These are phyloP conservation scores for Paramuricea clavata DNA, from an alignment of 92 coral and sea anemone species.

Conservation along the genomic window DNA sequence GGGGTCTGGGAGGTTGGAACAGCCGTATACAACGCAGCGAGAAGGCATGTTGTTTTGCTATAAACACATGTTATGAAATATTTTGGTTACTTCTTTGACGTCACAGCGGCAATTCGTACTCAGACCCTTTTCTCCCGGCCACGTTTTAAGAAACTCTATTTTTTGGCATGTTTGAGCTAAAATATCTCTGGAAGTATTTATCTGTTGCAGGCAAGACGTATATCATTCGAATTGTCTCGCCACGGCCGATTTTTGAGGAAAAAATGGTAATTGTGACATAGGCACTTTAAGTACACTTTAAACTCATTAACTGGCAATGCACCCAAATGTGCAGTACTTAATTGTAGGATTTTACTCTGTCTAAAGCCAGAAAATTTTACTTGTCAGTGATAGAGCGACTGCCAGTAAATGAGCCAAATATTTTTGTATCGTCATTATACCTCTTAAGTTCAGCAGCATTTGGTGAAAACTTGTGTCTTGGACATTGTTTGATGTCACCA, in stretches of 20 bases:
- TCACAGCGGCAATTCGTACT: not conserved
- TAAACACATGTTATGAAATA: not conserved
- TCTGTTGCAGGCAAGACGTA: not conserved
- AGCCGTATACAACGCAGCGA: slow-evolving; percentile 27
- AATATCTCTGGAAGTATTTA: slow-evolving; percentile 6
- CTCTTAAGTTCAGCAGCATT: slow-evolving; percentile 52
- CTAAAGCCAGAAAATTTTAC: no score
- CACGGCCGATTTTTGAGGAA: slow-evolving; percentile 1
- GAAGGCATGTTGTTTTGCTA: not conserved
- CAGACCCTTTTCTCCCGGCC: not conserved
- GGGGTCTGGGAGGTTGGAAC: slow-evolving; percentile 9
- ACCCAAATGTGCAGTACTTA: no score
- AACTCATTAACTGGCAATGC: no score
- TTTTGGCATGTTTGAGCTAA: slow-evolving; percentile 1
- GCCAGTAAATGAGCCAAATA: no score
- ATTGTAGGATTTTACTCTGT: no score
- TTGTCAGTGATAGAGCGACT: no score
- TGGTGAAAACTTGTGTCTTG: slow-evolving; percentile 47
- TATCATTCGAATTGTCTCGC: not conserved
- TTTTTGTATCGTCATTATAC: no score
- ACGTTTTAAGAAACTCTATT: not conserved
- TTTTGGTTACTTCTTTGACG: not conserved
- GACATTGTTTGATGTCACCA: slow-evolving; percentile 37
- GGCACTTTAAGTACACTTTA: not conserved
- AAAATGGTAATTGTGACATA: slow-evolving; percentile 1